A percentile compares a stretch with the other conserved stretches of the same genome.
phyloP scores from a whole-genome alignment of 2,888 invertebrate genomes.

The Pharmacophagus antenor region DNA sequence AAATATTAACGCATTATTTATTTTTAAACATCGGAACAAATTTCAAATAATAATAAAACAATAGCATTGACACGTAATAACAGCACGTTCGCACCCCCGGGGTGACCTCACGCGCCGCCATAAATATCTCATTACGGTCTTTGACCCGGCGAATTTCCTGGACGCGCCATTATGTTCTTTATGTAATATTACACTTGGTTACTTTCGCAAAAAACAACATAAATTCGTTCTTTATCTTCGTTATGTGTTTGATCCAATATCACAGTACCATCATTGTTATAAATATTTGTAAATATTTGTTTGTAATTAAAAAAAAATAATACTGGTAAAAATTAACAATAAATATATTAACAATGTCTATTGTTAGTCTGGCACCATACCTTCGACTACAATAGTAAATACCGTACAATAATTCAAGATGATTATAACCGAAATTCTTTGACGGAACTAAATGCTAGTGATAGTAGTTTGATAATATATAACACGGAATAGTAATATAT shows the following conservation, averaged over 20 bases:
- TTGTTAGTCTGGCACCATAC: no score
- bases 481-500: no score
- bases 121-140: slow-evolving; percentile 69
- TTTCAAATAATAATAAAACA: slow-evolving; percentile 48
- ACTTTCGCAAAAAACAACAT: neutral
- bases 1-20: slow-evolving; percentile 29
- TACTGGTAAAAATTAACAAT: no score
- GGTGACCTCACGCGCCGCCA: slow-evolving; percentile 56
- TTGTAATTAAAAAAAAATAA: no score
- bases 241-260: neutral
- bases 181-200: slow-evolving; percentile 4
- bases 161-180: slow-evolving; percentile 44
- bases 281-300: no score
- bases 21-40: slow-evolving; percentile 37
- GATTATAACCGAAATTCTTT: no score
- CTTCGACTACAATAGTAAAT: no score
- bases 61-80: slow-evolving; percentile 46
- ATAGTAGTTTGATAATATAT: no score
- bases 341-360: no score
- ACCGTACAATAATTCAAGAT: no score
- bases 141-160: slow-evolving; percentile 45
- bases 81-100: slow-evolving; percentile 45
- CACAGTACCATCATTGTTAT: no score
- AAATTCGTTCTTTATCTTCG: neutral
- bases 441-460: no score